Conservation (phyloP, 2,797 vertebrate species). For the Chelmon rostratus region DNA sequence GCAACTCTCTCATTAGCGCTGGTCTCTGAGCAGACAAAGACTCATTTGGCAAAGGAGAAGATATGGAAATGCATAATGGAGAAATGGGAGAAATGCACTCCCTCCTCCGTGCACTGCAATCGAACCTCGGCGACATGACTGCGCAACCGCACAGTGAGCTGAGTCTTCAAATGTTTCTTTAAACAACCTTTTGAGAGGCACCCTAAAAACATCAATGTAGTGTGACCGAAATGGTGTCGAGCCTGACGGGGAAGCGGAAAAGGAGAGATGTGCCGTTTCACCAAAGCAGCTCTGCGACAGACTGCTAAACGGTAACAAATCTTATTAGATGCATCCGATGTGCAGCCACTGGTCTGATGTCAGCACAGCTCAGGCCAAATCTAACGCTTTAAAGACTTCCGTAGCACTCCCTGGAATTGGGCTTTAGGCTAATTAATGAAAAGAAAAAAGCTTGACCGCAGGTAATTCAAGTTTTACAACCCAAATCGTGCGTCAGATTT, state of each 20-base stretch:
- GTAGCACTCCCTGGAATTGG: conserved; percentile 9
- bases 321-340: not conserved
- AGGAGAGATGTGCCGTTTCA: conserved; percentile 15
- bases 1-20: conserved; percentile 65
- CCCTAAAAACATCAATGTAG: conserved; percentile 25
- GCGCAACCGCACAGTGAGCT: conserved; percentile 28
- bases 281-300: not conserved
- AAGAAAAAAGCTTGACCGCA: conserved; percentile 6
- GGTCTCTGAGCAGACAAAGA: conserved; percentile 59
- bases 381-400: conserved; percentile 6
- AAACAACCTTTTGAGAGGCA: conserved; percentile 42
- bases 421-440: conserved; percentile 20
- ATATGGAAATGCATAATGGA: conserved; percentile 53
- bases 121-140: conserved; percentile 3
- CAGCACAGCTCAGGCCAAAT: conserved; percentile 22
- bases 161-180: conserved; percentile 55
- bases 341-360: not conserved
- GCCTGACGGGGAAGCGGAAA: not conserved
- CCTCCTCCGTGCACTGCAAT: conserved; percentile 2
- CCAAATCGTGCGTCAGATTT: not conserved
- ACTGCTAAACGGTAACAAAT: conserved; percentile 34
- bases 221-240: conserved; percentile 20
- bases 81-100: conserved; percentile 23
- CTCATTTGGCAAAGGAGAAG: conserved; percentile 55
- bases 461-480: conserved; percentile 11